Base-by-base conservation (phyloP, 2,888 invertebrate species). In the Agonopterix arenella region DNA sequence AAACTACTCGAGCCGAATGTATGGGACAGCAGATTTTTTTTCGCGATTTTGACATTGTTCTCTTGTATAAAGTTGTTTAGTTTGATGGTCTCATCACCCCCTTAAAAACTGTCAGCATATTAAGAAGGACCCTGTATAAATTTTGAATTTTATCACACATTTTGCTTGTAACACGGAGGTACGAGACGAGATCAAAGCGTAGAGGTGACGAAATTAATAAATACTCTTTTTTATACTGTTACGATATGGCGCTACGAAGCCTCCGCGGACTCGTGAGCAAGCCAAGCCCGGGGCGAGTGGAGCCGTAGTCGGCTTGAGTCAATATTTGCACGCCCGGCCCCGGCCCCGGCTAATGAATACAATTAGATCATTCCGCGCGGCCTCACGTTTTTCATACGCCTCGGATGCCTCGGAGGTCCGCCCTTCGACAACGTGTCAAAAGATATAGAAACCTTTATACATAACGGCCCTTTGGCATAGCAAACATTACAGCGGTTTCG, bases 311-410 rank as follows among this genome's bases (percentile, higher is more conserved):
- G 68, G 71, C 74, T 68, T 61, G 66, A 68, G 88, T 85, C 84
- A 89, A 89, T 86, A 86, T 89, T 89, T 88, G 88, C 81, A 53
- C 74, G 73, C 73, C 80, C 80, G 38, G 44, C 38, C 76, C 40
- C 40, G 40, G 79, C 73, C 81, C 85, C 74, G 75, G 80, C 88
- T 89, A 88, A 89, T 89, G 88, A 89, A 89, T 85, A 86, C 85
- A 88, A 89, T 89, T 88, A 88, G 88, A 89, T 89, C 88, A 88
- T 89, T 89, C 88, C 86, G 73, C 85, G 83, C 81, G 86, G 82
- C 88, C 88, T 83, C 83, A 80, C 84, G 80, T 82, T 83, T 84
- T 83, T 84, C 84, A 80, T 84, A 81, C 84, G 82, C 80, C 75
- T 72, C 74, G 71, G 71, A 60, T 70, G 73, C 68, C 75, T 72